These are phyloP conservation scores for Sycophaga agraensis DNA, from an alignment of 1,140 invertebrate species.

Conservation along the genomic window DNA sequence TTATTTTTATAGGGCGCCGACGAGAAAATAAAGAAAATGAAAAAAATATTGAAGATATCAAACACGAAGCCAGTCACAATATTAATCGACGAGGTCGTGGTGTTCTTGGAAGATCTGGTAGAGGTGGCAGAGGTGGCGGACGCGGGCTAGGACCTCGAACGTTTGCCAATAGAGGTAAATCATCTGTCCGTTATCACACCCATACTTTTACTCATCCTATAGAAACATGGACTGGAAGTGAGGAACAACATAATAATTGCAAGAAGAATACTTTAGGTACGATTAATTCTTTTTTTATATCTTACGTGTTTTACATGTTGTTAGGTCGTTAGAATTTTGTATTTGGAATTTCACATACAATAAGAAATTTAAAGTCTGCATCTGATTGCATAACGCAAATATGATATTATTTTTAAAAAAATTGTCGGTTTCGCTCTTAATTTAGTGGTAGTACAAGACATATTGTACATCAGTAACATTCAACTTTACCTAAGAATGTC, in stretches of 20 bases:
- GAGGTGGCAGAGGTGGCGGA: conserved; percentile 60
- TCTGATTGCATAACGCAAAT: too few relatives aligned
- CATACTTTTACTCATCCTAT: conserved; percentile 55
- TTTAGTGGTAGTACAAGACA: too few relatives aligned
- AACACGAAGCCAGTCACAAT: conserved; percentile 47
- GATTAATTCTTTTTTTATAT: too few relatives aligned
- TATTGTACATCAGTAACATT: too few relatives aligned
- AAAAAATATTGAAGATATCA: conserved; percentile 57
- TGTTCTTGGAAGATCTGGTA: conserved; percentile 60
- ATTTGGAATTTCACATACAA: too few relatives aligned
- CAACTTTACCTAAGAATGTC: too few relatives aligned
- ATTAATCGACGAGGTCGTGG: conserved; percentile 59
- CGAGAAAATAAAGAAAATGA: conserved; percentile 67
- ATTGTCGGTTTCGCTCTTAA: too few relatives aligned
- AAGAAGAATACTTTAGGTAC: too few relatives aligned
- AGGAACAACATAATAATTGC: conserved; percentile 50
- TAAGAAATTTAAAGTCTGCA: too few relatives aligned
- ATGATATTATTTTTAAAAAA: too few relatives aligned
- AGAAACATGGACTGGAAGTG: conserved; percentile 57
- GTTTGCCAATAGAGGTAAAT: conserved; percentile 56
- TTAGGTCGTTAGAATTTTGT: too few relatives aligned
- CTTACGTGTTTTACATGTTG: too few relatives aligned
- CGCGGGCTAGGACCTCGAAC: conserved; percentile 62
- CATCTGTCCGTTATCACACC: conserved; percentile 35
- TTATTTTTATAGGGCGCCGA: conserved; percentile 60